Percentiles rank a stretch among this genome's conserved stretches.
phyloP scores from a whole-genome alignment of 2,797 vertebrate genomes.

The Macropodus opercularis region DNA sequence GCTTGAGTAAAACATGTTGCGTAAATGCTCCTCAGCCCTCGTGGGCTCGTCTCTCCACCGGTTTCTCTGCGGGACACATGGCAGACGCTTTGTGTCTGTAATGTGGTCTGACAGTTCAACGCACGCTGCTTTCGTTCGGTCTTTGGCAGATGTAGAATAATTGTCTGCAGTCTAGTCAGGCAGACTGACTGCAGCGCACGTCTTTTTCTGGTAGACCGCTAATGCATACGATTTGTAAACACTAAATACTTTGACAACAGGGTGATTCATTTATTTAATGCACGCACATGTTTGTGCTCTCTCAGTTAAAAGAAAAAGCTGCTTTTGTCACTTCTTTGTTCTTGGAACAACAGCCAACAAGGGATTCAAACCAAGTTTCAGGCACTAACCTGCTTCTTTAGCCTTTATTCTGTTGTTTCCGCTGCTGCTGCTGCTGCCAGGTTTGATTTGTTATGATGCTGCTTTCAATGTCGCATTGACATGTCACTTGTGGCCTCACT shows the following conservation, averaged over 20 bases:
- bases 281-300: constrained; percentile 22
- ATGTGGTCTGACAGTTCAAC: constrained; percentile 38
- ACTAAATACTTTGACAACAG: constrained; percentile 26
- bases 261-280: constrained; percentile 29
- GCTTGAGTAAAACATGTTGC: constrained; percentile 52
- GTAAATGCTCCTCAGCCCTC: constrained; percentile 35
- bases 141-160: constrained; percentile 40
- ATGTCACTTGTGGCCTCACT: constrained; percentile 9
- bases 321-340: constrained; percentile 7
- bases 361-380: constrained; percentile 2
- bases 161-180: constrained; percentile 35
- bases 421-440: constrained; percentile 9
- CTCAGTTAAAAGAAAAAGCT: background rate
- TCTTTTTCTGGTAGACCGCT: constrained; percentile 36
- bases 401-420: constrained; percentile 2
- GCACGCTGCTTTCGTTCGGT: constrained; percentile 20
- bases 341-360: background rate
- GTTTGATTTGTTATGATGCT: constrained; percentile 21
- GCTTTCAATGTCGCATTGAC: constrained; percentile 22
- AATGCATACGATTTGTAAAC: constrained; percentile 48
- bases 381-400: background rate
- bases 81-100: constrained; percentile 30
- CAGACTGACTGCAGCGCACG: constrained; percentile 33
- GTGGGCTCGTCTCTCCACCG: constrained; percentile 10
- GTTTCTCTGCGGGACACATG: constrained; percentile 34